Conservation (phyloP, 1,140 invertebrate genomes). For the Alviniconcha marisindica region DNA sequence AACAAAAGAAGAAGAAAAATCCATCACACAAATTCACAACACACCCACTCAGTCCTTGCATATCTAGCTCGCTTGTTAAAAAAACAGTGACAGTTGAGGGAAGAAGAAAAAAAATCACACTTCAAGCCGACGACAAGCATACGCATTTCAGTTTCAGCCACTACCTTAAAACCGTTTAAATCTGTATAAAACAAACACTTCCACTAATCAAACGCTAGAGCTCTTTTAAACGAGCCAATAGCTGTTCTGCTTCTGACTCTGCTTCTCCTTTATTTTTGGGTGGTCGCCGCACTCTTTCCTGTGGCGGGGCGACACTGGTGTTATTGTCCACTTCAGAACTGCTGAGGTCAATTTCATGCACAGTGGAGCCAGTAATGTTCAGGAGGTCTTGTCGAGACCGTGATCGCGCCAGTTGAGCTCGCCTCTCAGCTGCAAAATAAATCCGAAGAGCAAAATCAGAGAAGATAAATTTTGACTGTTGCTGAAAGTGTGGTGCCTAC, state of each 20-base stretch:
- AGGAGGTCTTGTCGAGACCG: slow-evolving; percentile 69
- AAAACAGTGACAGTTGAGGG: too few relatives aligned
- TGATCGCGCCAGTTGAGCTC: slow-evolving; percentile 68
- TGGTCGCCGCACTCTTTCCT: slow-evolving; percentile 16
- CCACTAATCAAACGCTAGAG: slow-evolving; percentile 39
- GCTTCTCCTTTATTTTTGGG: slow-evolving; percentile 27
- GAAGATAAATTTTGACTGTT: too few relatives aligned
- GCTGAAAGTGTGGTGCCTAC: not conserved
- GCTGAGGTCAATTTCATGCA: slow-evolving; percentile 65
- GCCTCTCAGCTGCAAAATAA: slow-evolving; percentile 68
- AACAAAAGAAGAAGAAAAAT: not conserved
- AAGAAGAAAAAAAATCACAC: not conserved
- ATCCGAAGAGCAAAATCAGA: slow-evolving; percentile 22
- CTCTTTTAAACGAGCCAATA: slow-evolving; percentile 59
- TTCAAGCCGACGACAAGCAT: not conserved
- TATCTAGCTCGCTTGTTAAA: not conserved
- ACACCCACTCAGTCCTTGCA: not conserved
- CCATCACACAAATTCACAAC: not conserved
- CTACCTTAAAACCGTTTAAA: not conserved
- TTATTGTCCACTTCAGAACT: slow-evolving; percentile 41
- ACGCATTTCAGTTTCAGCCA: not conserved
- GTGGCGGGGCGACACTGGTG: not conserved
- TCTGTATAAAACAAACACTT: not conserved
- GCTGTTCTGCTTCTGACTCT: slow-evolving; percentile 59
- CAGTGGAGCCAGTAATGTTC: slow-evolving; percentile 41